A percentile compares a stretch with the other conserved stretches of the same genome.
phyloP scores from a whole-genome alignment of 2,888 invertebrate genomes.

The Dimorphilus gyrociliatus region DNA sequence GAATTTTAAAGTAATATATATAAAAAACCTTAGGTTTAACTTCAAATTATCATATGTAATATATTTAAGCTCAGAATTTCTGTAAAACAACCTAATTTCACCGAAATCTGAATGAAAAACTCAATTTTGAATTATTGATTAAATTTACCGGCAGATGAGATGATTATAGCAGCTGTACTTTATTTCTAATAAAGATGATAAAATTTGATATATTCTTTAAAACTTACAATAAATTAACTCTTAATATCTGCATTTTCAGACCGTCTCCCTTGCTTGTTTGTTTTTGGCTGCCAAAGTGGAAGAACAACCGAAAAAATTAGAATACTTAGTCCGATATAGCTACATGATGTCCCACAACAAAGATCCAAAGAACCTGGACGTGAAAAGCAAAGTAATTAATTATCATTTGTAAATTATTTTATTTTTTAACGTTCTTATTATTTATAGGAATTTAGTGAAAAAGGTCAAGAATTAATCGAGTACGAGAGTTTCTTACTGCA shows the following conservation, averaged over 20 bases:
- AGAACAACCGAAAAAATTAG: slow-evolving; percentile 90
- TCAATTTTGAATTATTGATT: no score
- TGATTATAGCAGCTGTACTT: no score
- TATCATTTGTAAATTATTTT: slow-evolving; percentile 3
- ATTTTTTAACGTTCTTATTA: slow-evolving; percentile 10
- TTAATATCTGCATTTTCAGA: slow-evolving; percentile 32
- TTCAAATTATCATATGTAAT: no score
- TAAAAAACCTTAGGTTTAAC: no score
- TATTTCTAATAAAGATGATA: neutral
- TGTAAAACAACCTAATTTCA: no score
- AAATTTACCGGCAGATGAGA: no score
- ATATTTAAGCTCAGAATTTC: no score
- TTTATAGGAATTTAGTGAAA: slow-evolving; percentile 47
- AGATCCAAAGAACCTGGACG: slow-evolving; percentile 45
- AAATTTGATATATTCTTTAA: neutral
- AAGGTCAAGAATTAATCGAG: slow-evolving; percentile 80
- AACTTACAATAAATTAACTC: slow-evolving; percentile 2
- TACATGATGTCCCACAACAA: slow-evolving; percentile 63
- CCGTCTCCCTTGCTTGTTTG: slow-evolving; percentile 79
- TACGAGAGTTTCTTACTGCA: slow-evolving; percentile 92
- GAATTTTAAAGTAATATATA: no score
- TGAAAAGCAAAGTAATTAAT: slow-evolving; percentile 51
- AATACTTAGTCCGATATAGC: slow-evolving; percentile 85
- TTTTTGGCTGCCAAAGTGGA: slow-evolving; percentile 97
- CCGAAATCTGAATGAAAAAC: no score